These are phyloP conservation scores for Oreortyx pictus DNA, from an alignment of 2,797 vertebrate genomes.

Conservation along the genomic window DNA sequence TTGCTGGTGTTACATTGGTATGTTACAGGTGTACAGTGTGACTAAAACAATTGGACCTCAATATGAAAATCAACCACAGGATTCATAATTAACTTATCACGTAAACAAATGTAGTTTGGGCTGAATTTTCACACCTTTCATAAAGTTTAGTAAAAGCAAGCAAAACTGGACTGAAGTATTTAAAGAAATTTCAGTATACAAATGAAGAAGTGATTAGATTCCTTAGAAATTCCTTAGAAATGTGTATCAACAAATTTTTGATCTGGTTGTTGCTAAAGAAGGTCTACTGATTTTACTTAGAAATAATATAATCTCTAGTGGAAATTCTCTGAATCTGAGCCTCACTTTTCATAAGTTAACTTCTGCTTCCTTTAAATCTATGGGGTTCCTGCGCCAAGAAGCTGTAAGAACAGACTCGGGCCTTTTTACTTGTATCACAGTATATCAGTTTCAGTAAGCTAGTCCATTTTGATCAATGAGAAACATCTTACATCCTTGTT, in stretches of 20 bases:
- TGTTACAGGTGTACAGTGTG: background rate
- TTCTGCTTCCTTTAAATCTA: background rate
- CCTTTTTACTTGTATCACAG: background rate
- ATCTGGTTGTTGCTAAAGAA: background rate
- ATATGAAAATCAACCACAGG: fast-evolving
- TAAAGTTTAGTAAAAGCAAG: background rate
- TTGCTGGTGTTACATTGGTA: background rate
- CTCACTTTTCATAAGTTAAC: background rate
- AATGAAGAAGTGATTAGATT: background rate
- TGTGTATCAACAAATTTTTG: background rate
- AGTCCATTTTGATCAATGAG: background rate
- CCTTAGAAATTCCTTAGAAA: background rate
- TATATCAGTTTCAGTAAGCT: background rate
- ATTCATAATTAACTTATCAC: background rate
- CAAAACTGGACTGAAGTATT: background rate
- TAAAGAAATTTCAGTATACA: background rate
- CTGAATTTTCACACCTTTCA: background rate
- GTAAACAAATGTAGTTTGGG: background rate
- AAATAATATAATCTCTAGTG: background rate
- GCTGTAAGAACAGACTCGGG: background rate
- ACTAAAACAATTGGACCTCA: background rate
- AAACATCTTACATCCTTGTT: fast-evolving
- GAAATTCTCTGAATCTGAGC: background rate
- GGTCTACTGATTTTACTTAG: background rate
- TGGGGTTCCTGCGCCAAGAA: background rate